A percentile compares a stretch with the other conserved stretches of the same genome.
Conservation (phyloP, 2,888 invertebrate genomes). For the Thymelicus acteon region DNA sequence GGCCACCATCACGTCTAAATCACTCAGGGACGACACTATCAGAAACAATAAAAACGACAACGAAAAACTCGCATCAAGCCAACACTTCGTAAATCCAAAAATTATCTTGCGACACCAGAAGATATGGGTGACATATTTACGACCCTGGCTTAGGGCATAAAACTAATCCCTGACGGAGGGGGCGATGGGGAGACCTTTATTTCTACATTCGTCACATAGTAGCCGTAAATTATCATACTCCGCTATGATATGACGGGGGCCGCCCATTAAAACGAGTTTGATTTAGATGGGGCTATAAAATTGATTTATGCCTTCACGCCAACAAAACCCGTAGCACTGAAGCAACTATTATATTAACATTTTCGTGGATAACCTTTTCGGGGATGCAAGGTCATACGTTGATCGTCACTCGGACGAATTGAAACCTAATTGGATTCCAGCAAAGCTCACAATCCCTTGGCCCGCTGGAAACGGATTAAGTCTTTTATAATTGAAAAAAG, state of each 20-base stretch:
- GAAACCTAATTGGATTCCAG: neutral
- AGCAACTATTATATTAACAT: conserved; percentile 85
- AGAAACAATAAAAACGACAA: conserved; percentile 51
- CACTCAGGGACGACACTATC: conserved; percentile 51
- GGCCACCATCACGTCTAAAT: conserved; percentile 47
- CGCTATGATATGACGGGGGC: conserved; percentile 85
- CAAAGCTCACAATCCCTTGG: conserved; percentile 8
- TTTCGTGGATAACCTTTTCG: conserved; percentile 82
- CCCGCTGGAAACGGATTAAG: conserved; percentile 61
- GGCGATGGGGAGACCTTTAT: conserved; percentile 76
- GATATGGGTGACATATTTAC: conserved; percentile 83
- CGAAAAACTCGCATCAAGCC: conserved; percentile 50
- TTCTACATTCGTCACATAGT: conserved; percentile 86
- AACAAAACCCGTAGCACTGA: conserved; percentile 84
- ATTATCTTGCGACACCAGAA: conserved; percentile 76
- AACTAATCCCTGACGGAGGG: conserved; percentile 72
- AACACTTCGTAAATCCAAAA: conserved; percentile 77
- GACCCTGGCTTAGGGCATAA: conserved; percentile 79
- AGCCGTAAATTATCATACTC: conserved; percentile 85
- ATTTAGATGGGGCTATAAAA: conserved; percentile 86
- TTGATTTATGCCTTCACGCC: conserved; percentile 86
- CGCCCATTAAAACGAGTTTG: conserved; percentile 86
- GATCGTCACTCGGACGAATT: conserved; percentile 40
- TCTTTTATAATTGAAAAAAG: conserved; percentile 79
- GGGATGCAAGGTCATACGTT: conserved; percentile 69